These are phyloP conservation scores for Zaprionus capensis DNA, from an alignment of 1,140 invertebrate genomes.

Conservation along the genomic window DNA sequence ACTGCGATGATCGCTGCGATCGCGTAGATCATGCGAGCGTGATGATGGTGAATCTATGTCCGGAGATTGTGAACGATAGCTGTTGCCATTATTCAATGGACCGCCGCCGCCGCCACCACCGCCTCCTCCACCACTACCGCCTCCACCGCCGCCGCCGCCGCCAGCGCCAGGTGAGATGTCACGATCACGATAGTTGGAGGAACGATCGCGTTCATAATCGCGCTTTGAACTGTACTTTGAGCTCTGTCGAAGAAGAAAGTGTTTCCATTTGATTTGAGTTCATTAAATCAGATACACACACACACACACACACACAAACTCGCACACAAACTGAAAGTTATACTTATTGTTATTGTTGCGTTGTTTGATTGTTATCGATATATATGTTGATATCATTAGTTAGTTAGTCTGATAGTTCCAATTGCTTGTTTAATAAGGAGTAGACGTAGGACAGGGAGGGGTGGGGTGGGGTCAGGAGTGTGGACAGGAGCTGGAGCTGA, in stretches of 20 bases:
- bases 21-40: conserved; percentile 86
- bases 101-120: conserved; percentile 84
- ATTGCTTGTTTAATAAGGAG: neutral
- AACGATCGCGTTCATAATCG: conserved; percentile 84
- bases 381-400: conserved; percentile 7
- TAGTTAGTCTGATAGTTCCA: conserved; percentile 12
- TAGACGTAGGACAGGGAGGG: neutral
- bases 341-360: conserved; percentile 3
- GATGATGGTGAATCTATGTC: conserved; percentile 87
- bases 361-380: conserved; percentile 8
- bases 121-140: conserved; percentile 88
- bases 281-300: neutral
- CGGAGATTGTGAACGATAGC: conserved; percentile 89
- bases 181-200: conserved; percentile 82
- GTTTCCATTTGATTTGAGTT: conserved; percentile 5
- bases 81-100: conserved; percentile 90
- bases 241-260: conserved; percentile 85
- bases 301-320: conserved; percentile 1
- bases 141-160: conserved; percentile 89
- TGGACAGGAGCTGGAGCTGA: neutral
- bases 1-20: conserved; percentile 86
- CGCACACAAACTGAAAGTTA: neutral
- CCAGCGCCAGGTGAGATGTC: conserved; percentile 87
- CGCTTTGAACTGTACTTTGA: conserved; percentile 89
- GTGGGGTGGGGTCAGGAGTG: neutral